phyloP scores from a whole-genome alignment of 2,113 vertebrate genomes.

The Rhynchomys soricoides region DNA sequence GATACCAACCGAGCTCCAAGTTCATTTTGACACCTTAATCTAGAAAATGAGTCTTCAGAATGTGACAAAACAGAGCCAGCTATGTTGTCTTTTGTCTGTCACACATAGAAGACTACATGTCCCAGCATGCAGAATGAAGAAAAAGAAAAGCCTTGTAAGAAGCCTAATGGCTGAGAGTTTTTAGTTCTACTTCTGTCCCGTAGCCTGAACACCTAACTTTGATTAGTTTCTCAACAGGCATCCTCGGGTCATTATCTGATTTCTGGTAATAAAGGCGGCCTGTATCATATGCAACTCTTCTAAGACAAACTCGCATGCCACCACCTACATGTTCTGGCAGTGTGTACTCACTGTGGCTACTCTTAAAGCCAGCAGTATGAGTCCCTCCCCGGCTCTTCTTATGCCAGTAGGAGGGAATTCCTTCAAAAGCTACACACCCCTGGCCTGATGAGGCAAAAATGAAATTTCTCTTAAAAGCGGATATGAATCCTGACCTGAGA shows the following conservation, averaged over 20 bases:
- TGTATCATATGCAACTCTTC: slow-evolving; percentile 52
- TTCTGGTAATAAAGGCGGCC: slow-evolving; percentile 27
- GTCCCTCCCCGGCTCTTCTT: slow-evolving; percentile 33
- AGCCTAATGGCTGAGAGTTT: slow-evolving; percentile 43
- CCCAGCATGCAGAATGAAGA: no score
- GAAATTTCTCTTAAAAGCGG: slow-evolving; percentile 66
- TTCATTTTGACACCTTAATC: background rate
- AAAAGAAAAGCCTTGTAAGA: background rate
- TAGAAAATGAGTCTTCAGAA: background rate
- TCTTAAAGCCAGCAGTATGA: slow-evolving; percentile 32
- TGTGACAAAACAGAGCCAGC: background rate
- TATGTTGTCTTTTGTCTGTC: no score
- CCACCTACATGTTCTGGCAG: slow-evolving; percentile 60
- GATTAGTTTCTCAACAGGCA: slow-evolving; percentile 59
- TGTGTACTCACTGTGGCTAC: background rate
- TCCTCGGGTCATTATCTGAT: slow-evolving; percentile 59
- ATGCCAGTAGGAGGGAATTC: slow-evolving; percentile 53
- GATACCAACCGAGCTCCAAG: background rate
- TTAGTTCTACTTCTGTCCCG: slow-evolving; percentile 47
- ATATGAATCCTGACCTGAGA: slow-evolving; percentile 70
- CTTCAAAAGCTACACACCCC: slow-evolving; percentile 75
- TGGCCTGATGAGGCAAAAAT: slow-evolving; percentile 57
- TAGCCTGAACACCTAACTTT: slow-evolving; percentile 29
- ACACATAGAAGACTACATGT: background rate
- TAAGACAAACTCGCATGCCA: slow-evolving; percentile 60